Conservation (phyloP, 1,140 invertebrate genomes). For the Drosophila mauritiana region DNA sequence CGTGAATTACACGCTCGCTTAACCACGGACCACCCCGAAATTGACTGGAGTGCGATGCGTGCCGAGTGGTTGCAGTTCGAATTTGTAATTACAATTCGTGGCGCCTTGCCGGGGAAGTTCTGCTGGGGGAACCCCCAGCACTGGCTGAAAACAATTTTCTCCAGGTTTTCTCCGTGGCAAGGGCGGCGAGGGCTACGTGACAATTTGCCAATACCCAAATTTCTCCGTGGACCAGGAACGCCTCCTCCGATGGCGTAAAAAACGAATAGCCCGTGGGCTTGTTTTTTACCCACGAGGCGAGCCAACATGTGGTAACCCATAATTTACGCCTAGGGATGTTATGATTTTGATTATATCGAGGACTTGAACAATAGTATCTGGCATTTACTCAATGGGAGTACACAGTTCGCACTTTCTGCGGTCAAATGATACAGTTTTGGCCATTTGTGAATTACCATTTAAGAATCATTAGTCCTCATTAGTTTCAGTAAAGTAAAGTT, state of each 20-base stretch:
- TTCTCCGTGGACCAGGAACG: conserved; percentile 49
- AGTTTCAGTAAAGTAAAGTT: too few species aligned
- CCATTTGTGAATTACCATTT: not conserved
- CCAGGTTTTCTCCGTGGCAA: conserved; percentile 50
- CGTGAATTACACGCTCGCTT: conserved; percentile 80
- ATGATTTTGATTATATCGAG: conserved; percentile 64
- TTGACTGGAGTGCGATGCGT: conserved; percentile 52
- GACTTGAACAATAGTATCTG: conserved; percentile 15
- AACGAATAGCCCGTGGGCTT: conserved; percentile 57
- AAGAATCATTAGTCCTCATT: too few species aligned
- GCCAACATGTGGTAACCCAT: conserved; percentile 79
- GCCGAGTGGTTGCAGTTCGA: conserved; percentile 72
- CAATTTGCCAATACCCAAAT: conserved; percentile 79
- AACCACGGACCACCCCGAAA: conserved; percentile 72
- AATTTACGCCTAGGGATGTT: conserved; percentile 77
- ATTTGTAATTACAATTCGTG: conserved; percentile 77
- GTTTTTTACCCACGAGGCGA: conserved; percentile 61
- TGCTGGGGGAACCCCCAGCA: conserved; percentile 37
- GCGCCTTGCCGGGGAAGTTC: conserved; percentile 36
- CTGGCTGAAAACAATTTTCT: conserved; percentile 64
- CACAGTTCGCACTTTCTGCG: not conserved
- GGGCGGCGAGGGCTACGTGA: conserved; percentile 70
- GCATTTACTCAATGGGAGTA: conserved; percentile 6
- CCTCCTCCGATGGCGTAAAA: conserved; percentile 60
- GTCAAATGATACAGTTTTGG: not conserved